These are phyloP conservation scores for Sorex araneus DNA, from an alignment of 2,113 vertebrate genomes.

Conservation along the genomic window DNA sequence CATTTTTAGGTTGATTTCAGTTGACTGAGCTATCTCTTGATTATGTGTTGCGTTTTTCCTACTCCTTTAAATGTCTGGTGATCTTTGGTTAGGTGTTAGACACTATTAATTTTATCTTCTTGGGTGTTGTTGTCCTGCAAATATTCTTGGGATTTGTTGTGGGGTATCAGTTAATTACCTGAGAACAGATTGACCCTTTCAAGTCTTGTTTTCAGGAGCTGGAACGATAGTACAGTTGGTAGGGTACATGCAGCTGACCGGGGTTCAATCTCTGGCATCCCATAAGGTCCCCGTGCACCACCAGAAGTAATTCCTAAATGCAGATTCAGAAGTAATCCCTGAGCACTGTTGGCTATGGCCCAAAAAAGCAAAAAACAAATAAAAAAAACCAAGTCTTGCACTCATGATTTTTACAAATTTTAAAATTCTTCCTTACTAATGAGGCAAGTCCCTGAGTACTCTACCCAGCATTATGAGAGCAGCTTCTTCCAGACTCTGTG, in stretches of 20 bases:
- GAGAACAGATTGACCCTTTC: not conserved
- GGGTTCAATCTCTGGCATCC: too few species aligned
- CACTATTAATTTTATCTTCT: not conserved
- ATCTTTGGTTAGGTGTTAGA: not conserved
- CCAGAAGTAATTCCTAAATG: too few species aligned
- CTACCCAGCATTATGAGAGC: too few species aligned
- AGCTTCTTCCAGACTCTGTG: not conserved
- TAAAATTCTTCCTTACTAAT: not conserved
- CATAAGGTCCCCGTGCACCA: too few species aligned
- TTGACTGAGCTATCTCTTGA: not conserved
- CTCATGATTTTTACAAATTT: not conserved
- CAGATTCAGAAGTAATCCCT: too few species aligned
- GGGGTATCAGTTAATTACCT: not conserved
- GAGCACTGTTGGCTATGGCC: too few species aligned
- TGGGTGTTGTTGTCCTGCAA: not conserved
- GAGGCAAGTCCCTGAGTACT: not conserved
- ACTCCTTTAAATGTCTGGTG: not conserved
- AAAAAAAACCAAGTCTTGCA: not conserved
- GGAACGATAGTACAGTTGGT: too few species aligned
- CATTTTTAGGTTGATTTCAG: not conserved
- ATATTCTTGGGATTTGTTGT: constrained; percentile 10
- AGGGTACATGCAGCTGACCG: too few species aligned
- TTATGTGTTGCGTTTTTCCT: not conserved
- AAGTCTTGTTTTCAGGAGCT: not conserved
- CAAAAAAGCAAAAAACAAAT: too few species aligned